These are phyloP conservation scores for Chloroceryle inda DNA, from an alignment of 2,797 vertebrate species.

Conservation along the genomic window DNA sequence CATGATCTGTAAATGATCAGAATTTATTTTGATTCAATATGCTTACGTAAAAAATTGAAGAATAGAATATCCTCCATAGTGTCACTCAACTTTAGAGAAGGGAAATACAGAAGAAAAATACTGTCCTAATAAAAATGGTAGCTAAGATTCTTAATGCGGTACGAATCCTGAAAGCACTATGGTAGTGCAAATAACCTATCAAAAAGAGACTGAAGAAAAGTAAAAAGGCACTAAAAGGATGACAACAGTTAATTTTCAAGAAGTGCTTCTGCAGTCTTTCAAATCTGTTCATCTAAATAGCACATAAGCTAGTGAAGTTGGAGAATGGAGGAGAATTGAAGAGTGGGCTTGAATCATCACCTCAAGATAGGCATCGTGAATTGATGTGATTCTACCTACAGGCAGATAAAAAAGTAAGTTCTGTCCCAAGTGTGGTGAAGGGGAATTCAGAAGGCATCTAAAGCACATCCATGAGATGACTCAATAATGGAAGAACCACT, in stretches of 20 bases:
- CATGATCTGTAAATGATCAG: background rate
- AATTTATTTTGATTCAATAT: background rate
- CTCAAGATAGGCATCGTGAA: background rate
- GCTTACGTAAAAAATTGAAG: background rate
- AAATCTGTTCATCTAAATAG: background rate
- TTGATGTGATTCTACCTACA: background rate
- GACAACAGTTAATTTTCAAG: background rate
- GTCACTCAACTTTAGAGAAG: background rate
- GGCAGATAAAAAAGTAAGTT: background rate
- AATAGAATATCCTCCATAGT: background rate
- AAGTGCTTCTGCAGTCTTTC: background rate
- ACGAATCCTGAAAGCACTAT: background rate
- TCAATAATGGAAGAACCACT: background rate
- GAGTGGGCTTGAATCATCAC: background rate
- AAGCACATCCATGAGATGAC: background rate
- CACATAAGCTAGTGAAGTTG: background rate
- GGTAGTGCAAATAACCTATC: background rate
- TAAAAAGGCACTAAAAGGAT: background rate
- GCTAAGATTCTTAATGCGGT: background rate
- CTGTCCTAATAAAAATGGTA: background rate
- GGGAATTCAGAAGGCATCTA: background rate
- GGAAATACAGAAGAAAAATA: background rate
- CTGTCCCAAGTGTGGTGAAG: background rate
- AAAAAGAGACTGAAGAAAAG: background rate
- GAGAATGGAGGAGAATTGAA: background rate